These are phyloP conservation scores for Sitophilus oryzae DNA, from an alignment of 1,140 invertebrate species.

Conservation along the genomic window DNA sequence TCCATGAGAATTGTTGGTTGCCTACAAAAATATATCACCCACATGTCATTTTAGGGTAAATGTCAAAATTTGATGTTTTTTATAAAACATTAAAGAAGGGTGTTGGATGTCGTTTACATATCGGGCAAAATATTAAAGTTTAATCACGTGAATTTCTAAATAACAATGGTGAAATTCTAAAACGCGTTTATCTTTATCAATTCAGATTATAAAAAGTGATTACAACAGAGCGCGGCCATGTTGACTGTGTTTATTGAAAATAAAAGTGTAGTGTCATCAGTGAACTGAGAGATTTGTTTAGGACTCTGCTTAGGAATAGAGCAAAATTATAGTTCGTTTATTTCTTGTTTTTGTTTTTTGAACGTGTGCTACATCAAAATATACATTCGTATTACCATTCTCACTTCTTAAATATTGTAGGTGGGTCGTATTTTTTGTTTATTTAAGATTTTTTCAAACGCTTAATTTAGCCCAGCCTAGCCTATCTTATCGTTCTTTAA, in stretches of 20 bases:
- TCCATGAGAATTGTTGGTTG: no score
- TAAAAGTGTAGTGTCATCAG: conserved; percentile 28
- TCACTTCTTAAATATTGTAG: no score
- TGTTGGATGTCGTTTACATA: conserved; percentile 1
- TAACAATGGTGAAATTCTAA: not conserved
- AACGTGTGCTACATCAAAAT: no score
- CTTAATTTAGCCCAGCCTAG: no score
- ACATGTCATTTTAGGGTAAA: not conserved
- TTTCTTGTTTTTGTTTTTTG: no score
- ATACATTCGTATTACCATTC: no score
- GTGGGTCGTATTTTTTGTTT: not conserved
- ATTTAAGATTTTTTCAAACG: not conserved
- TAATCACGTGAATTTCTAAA: conserved; percentile 15
- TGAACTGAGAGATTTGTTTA: conserved; percentile 16
- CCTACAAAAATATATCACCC: no score
- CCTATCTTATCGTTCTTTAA: no score
- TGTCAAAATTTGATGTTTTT: conserved; percentile 12
- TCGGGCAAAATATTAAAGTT: not conserved
- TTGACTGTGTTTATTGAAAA: conserved; percentile 25
- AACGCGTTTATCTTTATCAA: not conserved
- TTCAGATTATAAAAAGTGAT: not conserved
- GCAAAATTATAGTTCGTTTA: not conserved
- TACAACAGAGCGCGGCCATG: conserved; percentile 16
- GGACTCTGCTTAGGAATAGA: not conserved
- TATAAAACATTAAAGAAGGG: conserved; percentile 2